Evolutionary conservation across 2,113 vertebrate genomes (phyloP).

Genomic region (Haemorhous mexicanus): DNA sequence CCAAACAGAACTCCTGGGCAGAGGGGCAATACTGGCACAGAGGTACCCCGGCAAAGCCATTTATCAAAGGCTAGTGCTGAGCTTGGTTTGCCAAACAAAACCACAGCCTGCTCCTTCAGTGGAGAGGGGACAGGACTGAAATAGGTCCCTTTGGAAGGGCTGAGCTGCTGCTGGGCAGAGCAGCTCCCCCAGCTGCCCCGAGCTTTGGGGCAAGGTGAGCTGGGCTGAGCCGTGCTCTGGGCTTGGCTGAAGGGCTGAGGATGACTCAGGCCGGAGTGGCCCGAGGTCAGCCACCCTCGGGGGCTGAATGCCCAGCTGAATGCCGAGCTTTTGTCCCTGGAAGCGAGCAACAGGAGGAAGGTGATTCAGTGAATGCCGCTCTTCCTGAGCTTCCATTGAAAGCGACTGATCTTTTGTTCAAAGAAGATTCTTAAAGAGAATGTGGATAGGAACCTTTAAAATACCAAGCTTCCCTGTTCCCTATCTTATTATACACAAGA

Average conservation of each 20-base stretch:
- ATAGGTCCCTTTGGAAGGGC: neutral
- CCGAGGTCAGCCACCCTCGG: neutral
- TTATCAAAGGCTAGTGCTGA: neutral
- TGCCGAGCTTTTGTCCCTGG: neutral
- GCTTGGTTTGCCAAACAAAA: neutral
- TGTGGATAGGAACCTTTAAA: neutral
- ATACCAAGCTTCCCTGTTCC: neutral
- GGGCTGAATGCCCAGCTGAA: neutral
- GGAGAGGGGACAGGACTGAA: neutral
- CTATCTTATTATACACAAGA: neutral
- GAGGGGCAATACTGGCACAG: neutral
- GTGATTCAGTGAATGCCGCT: neutral
- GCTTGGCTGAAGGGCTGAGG: neutral
- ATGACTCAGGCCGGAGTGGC: neutral
- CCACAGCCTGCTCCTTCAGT: neutral
- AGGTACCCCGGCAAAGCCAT: neutral
- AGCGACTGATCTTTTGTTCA: neutral
- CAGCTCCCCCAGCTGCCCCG: neutral
- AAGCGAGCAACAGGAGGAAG: neutral
- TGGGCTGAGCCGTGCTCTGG: neutral
- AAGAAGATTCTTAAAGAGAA: neutral
- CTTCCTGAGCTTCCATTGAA: neutral
- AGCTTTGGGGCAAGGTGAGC: rapidly evolving
- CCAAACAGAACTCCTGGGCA: neutral
- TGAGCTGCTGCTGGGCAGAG: neutral